Evolutionary conservation across 2,797 vertebrate genomes (phyloP).

Genomic region (Parauchenoglanis punctatus): DNA sequence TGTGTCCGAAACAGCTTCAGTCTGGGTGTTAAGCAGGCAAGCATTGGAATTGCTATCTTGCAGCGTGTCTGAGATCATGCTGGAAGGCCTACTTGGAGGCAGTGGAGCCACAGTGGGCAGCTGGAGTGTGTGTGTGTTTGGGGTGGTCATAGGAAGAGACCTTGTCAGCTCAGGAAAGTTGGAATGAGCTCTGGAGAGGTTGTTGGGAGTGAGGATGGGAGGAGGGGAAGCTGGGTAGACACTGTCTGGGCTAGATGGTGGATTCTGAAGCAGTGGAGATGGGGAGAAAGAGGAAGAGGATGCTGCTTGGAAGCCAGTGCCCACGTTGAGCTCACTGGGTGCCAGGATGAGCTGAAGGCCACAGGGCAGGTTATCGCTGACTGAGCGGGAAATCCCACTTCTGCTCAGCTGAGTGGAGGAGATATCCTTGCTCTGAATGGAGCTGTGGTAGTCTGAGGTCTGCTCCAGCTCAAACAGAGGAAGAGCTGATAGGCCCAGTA

Average conservation of each 20-base stretch:
- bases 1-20: slow-evolving; percentile 56
- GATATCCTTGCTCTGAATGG: slow-evolving; percentile 87
- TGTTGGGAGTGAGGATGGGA: slow-evolving; percentile 74
- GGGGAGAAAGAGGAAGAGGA: slow-evolving; percentile 77
- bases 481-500: slow-evolving; percentile 88
- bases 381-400: slow-evolving; percentile 77
- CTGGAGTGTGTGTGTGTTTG: slow-evolving; percentile 80
- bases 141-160: slow-evolving; percentile 74
- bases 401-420: slow-evolving; percentile 84
- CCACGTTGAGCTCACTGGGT: slow-evolving; percentile 86
- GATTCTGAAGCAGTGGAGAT: slow-evolving; percentile 62
- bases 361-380: slow-evolving; percentile 85
- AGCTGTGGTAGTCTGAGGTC: slow-evolving; percentile 93
- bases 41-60: slow-evolving; percentile 59
- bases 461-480: slow-evolving; percentile 93
- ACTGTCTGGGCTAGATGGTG: slow-evolving; percentile 71
- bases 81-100: slow-evolving; percentile 74
- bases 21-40: slow-evolving; percentile 62
- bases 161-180: slow-evolving; percentile 71
- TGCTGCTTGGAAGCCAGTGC: slow-evolving; percentile 86
- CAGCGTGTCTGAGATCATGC: slow-evolving; percentile 75
- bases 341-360: slow-evolving; percentile 91
- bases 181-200: slow-evolving; percentile 71
- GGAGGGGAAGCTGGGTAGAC: slow-evolving; percentile 62
- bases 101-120: slow-evolving; percentile 75